phyloP scores from a whole-genome alignment of 2,113 vertebrate species.

The Centropristis striata region DNA sequence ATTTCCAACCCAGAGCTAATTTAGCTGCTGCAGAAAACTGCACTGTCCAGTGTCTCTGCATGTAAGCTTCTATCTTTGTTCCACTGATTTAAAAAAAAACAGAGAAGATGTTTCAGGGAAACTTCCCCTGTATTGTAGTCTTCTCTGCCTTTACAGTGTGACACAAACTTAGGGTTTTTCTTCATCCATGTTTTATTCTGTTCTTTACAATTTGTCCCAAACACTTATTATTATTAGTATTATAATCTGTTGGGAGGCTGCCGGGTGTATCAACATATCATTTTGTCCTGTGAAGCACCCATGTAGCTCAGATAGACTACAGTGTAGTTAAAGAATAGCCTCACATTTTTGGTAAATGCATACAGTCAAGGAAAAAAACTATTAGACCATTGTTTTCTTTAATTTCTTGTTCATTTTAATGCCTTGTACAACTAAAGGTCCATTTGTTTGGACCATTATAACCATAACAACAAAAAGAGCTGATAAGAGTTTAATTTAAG shows the following conservation, averaged over 20 bases:
- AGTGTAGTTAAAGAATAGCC: not conserved
- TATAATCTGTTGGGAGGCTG: too few species aligned
- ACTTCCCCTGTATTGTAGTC: not conserved
- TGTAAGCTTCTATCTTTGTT: not conserved
- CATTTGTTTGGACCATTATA: too few species aligned
- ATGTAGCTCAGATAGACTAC: not conserved
- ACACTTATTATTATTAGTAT: not conserved
- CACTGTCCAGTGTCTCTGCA: not conserved
- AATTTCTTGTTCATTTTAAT: too few species aligned
- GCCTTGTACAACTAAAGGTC: too few species aligned
- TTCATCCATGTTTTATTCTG: constrained; percentile 16
- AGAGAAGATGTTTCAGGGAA: not conserved
- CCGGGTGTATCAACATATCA: not conserved
- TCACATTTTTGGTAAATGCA: not conserved
- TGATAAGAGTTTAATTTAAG: too few species aligned
- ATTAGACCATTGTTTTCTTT: too few species aligned
- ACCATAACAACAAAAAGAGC: too few species aligned
- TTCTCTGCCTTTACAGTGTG: not conserved
- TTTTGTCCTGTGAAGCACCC: not conserved
- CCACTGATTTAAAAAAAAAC: not conserved
- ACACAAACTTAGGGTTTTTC: not conserved
- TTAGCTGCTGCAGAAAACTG: not conserved
- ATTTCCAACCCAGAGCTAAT: constrained; percentile 2
- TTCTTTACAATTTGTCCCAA: not conserved
- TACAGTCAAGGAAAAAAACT: too few species aligned